These are phyloP conservation scores for Ariopsis seemanni DNA, from an alignment of 2,113 vertebrate genomes.

Conservation along the genomic window DNA sequence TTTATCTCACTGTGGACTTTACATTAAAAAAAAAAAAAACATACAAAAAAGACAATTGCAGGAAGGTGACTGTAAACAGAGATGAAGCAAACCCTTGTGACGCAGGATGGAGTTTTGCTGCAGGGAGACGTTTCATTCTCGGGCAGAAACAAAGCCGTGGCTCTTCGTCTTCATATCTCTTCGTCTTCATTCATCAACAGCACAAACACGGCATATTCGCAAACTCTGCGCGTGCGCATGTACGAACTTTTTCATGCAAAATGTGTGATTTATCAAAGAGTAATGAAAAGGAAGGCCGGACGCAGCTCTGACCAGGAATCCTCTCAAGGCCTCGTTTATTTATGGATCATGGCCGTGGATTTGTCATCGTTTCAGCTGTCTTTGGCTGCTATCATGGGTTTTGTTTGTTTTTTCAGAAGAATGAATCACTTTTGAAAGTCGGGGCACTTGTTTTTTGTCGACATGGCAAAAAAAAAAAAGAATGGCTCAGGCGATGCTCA, in stretches of 20 bases:
- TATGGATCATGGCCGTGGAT: neutral
- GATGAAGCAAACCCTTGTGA: neutral
- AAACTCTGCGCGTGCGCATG: neutral
- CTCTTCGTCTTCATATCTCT: no score
- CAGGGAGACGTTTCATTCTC: no score
- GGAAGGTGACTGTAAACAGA: conserved; percentile 22
- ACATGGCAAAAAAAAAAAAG: no score
- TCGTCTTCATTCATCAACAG: no score
- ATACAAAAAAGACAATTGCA: conserved; percentile 21
- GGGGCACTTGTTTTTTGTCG: neutral
- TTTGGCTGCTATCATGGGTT: neutral
- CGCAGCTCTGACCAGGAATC: neutral
- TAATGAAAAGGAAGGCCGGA: no score
- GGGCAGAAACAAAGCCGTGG: neutral
- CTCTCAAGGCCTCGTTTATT: neutral
- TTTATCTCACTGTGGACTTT: conserved; percentile 34
- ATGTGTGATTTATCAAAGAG: neutral
- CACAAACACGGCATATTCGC: no score
- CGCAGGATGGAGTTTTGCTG: neutral
- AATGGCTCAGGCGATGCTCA: no score
- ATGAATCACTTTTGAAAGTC: neutral
- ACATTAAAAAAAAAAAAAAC: neutral
- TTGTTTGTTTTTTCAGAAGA: neutral
- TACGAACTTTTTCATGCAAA: neutral
- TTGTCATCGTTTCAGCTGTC: neutral